phyloP scores from a whole-genome alignment of 2,888 invertebrate species.

The Tridacna crocea region DNA sequence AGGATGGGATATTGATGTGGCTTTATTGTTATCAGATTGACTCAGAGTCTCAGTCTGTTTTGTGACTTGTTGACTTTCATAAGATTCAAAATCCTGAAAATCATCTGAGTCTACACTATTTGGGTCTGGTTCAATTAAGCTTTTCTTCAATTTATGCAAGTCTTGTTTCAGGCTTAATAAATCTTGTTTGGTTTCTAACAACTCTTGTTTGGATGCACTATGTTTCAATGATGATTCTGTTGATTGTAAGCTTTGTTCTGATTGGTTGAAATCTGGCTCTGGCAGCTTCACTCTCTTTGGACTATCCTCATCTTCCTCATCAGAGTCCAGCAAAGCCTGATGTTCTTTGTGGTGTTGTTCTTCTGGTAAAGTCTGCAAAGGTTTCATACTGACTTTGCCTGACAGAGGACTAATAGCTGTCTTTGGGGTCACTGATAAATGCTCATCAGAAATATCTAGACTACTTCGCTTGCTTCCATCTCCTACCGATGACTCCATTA shows the following conservation, averaged over 20 bases:
- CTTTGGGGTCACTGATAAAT: slow-evolving; percentile 74
- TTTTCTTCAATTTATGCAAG: slow-evolving; percentile 50
- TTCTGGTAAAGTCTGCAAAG: slow-evolving; percentile 96
- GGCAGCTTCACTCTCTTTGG: slow-evolving; percentile 35
- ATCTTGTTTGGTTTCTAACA: slow-evolving; percentile 53
- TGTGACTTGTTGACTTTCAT: slow-evolving; percentile 72
- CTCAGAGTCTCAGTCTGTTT: slow-evolving; percentile 38
- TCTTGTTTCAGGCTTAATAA: slow-evolving; percentile 54
- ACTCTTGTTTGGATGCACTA: slow-evolving; percentile 45
- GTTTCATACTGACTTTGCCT: slow-evolving; percentile 90
- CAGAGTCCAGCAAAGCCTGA: slow-evolving; percentile 75
- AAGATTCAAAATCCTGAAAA: slow-evolving; percentile 82
- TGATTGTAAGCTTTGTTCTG: slow-evolving; percentile 28
- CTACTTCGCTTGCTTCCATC: slow-evolving; percentile 70
- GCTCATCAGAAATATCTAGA: slow-evolving; percentile 71
- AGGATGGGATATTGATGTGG: slow-evolving; percentile 87
- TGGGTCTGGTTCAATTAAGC: slow-evolving; percentile 64
- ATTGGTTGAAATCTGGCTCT: slow-evolving; percentile 15
- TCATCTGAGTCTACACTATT: slow-evolving; percentile 77
- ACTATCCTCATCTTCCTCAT: slow-evolving; percentile 66
- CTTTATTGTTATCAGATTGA: slow-evolving; percentile 38
- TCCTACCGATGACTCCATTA: slow-evolving; percentile 53
- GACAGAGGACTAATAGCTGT: slow-evolving; percentile 89
- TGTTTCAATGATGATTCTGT: slow-evolving; percentile 31
- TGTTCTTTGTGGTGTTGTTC: slow-evolving; percentile 86